These are phyloP conservation scores for Harpagoxenus sublaevis DNA, from an alignment of 2,888 invertebrate genomes.

Conservation along the genomic window DNA sequence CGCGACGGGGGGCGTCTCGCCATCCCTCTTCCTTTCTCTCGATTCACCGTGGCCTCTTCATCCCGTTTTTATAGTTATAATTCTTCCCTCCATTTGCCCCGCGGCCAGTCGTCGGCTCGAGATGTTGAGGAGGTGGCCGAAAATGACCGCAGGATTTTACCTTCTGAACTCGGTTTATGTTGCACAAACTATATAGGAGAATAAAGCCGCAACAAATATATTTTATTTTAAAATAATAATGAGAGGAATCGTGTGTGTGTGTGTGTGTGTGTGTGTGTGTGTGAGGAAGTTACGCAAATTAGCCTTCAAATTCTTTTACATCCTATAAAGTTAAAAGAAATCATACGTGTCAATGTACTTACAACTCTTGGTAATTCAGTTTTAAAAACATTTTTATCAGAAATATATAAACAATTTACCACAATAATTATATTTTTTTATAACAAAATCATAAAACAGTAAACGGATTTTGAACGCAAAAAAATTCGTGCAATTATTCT, in stretches of 20 bases:
- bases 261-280: not conserved
- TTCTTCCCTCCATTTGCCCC: conserved; percentile 51
- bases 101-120: conserved; percentile 29
- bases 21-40: conserved; percentile 68
- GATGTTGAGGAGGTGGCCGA: conserved; percentile 25
- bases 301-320: not conserved
- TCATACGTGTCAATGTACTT: not conserved
- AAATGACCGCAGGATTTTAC: conserved; percentile 58
- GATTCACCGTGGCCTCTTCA: conserved; percentile 43
- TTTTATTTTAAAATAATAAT: conserved; percentile 11
- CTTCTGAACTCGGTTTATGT: conserved; percentile 4
- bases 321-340: not conserved
- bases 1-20: conserved; percentile 82
- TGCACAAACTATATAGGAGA: not conserved
- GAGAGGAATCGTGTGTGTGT: not conserved
- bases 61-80: conserved; percentile 62
- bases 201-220: conserved; percentile 8
- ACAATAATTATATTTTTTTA: not conserved
- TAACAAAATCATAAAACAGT: not conserved
- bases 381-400: too few relatives aligned
- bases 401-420: not conserved
- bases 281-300: conserved; percentile 12
- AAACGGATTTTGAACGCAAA: not conserved
- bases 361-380: not conserved
- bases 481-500: conserved; percentile 46